A percentile compares a stretch with the other conserved stretches of the same genome.
phyloP scores from a whole-genome alignment of 1,140 invertebrate species.

The Apis florea region DNA sequence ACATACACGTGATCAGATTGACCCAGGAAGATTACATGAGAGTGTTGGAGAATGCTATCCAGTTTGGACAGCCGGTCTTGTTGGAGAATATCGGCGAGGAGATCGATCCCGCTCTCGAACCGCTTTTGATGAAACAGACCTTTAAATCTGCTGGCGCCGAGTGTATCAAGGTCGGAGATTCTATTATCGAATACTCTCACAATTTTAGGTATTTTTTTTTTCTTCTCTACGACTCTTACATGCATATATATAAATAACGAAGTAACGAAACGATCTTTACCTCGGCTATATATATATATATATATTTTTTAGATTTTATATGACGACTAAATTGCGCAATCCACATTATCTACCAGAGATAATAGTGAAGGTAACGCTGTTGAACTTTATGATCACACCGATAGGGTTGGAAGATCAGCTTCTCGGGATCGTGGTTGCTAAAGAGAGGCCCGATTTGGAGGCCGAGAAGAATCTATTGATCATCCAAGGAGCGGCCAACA shows the following conservation, averaged over 20 bases:
- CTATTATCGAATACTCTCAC: slow-evolving; percentile 90
- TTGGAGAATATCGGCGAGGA: slow-evolving; percentile 94
- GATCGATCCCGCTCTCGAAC: slow-evolving; percentile 93
- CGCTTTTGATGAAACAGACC: slow-evolving; percentile 92
- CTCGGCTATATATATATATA: too few relatives aligned
- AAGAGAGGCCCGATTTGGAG: slow-evolving; percentile 95
- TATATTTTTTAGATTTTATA: slow-evolving; percentile 88
- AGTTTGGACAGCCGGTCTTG: slow-evolving; percentile 94
- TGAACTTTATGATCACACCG: slow-evolving; percentile 96
- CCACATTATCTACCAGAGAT: slow-evolving; percentile 96
- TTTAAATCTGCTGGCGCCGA: slow-evolving; percentile 92
- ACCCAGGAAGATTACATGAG: slow-evolving; percentile 91
- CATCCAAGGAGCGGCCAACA: slow-evolving; percentile 94
- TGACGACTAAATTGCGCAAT: slow-evolving; percentile 96
- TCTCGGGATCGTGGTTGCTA: slow-evolving; percentile 94
- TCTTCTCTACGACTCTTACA: too few relatives aligned
- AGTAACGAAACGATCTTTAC: too few relatives aligned
- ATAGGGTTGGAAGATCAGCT: slow-evolving; percentile 95
- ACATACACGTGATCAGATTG: slow-evolving; percentile 90
- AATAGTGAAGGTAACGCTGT: slow-evolving; percentile 93
- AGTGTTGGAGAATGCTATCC: slow-evolving; percentile 94
- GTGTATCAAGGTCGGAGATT: slow-evolving; percentile 91
- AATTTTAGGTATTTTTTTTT: slow-evolving; percentile 86
- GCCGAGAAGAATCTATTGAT: slow-evolving; percentile 95
- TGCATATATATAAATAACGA: too few relatives aligned